A percentile compares a stretch with the other conserved stretches of the same genome.
Conservation (phyloP, 2,888 invertebrate genomes). For the Villa cingulata region DNA sequence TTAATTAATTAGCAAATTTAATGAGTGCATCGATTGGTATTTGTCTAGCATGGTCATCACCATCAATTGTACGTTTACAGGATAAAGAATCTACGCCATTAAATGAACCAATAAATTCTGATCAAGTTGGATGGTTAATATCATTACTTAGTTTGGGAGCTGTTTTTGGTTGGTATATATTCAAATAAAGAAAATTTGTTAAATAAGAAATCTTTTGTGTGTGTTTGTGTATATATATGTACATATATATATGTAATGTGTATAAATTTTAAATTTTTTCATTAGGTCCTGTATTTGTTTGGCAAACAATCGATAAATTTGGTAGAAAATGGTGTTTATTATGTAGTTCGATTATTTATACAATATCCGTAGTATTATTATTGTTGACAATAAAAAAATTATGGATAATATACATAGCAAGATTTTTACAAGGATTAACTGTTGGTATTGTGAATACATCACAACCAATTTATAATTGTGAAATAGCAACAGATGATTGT, state of each 20-base stretch:
- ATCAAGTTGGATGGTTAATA: background rate
- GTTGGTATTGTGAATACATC: background rate
- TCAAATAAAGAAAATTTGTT: no score
- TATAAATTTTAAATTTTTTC: no score
- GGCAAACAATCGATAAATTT: background rate
- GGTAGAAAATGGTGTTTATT: background rate
- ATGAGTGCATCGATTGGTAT: background rate
- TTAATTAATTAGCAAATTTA: background rate
- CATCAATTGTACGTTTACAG: background rate
- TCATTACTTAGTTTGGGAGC: background rate
- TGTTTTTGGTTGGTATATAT: background rate
- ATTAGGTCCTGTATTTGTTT: background rate
- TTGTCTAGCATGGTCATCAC: background rate
- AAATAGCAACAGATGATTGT: constrained; percentile 1
- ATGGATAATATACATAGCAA: background rate
- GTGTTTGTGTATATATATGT: no score
- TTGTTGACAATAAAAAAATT: background rate
- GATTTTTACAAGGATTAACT: background rate
- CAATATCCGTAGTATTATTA: background rate
- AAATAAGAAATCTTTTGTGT: background rate
- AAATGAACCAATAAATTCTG: accelerated
- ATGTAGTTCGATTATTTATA: background rate
- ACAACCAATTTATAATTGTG: constrained; percentile 6
- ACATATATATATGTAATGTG: no score
- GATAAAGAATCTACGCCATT: background rate